Evolutionary conservation across 2,797 vertebrate genomes (phyloP).

Genomic region (Poecilia gillii): DNA sequence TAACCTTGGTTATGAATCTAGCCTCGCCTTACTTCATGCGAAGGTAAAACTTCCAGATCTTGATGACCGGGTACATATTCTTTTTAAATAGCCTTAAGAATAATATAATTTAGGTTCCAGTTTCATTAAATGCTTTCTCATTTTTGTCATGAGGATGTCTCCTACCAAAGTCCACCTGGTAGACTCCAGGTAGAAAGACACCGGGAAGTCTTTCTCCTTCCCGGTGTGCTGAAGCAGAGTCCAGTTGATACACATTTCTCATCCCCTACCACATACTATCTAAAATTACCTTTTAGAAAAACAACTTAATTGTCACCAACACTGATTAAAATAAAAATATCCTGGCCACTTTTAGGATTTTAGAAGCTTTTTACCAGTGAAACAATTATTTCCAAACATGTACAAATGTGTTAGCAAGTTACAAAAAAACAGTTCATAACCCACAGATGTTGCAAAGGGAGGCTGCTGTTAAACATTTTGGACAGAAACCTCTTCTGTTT

Average conservation of each 20-base stretch:
- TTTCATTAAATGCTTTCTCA: neutral
- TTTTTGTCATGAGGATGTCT: neutral
- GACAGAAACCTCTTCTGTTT: constrained; percentile 51
- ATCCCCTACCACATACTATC: neutral
- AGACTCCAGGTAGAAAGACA: no score
- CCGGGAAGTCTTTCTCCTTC: neutral
- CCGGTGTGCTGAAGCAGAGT: neutral
- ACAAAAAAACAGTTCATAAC: neutral
- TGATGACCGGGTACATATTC: constrained; percentile 40
- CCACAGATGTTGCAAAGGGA: constrained; percentile 27
- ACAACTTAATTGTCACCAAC: neutral
- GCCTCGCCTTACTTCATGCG: constrained; percentile 60
- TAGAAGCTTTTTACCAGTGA: neutral
- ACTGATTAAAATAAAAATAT: neutral
- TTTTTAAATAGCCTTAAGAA: constrained; percentile 30
- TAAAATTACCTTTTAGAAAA: neutral
- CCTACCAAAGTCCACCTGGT: neutral
- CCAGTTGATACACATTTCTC: neutral
- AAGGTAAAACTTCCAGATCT: constrained; percentile 49
- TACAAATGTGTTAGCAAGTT: neutral
- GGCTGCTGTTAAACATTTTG: constrained; percentile 25
- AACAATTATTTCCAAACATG: neutral
- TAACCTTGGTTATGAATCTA: constrained; percentile 72
- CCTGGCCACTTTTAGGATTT: neutral
- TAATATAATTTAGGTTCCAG: neutral